Conservation (phyloP, 2,888 invertebrate species). For the Boloria selene region DNA sequence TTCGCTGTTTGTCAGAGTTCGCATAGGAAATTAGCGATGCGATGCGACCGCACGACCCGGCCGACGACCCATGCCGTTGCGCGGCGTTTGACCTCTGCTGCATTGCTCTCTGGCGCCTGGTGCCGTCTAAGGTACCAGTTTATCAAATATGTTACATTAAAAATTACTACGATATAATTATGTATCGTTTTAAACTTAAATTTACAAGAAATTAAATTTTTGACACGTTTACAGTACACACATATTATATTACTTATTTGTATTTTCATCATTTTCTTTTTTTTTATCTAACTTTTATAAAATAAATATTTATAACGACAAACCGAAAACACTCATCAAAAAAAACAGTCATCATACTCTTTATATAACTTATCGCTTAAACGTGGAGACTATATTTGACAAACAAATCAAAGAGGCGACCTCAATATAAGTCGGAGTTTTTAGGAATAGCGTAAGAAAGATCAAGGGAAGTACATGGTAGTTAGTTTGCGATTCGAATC, state of each 20-base stretch:
- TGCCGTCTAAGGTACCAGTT: slow-evolving; percentile 8
- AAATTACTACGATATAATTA: not conserved
- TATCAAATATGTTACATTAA: not conserved
- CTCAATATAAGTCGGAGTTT: slow-evolving; percentile 4
- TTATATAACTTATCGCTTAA: no score
- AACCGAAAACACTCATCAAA: no score
- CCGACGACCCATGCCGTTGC: slow-evolving; percentile 59
- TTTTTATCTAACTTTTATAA: no score
- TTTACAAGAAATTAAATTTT: no score
- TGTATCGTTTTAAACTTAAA: no score
- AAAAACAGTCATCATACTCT: no score
- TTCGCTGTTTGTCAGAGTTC: slow-evolving; percentile 61
- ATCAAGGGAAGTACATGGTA: slow-evolving; percentile 13
- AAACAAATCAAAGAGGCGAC: slow-evolving; percentile 31
- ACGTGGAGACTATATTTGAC: slow-evolving; percentile 13
- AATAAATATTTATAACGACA: no score
- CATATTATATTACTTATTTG: no score
- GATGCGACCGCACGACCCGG: slow-evolving; percentile 50
- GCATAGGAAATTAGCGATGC: slow-evolving; percentile 65
- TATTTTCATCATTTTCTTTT: no score
- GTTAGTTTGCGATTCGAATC: slow-evolving; percentile 36
- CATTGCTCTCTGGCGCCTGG: slow-evolving; percentile 25
- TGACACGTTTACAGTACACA: no score
- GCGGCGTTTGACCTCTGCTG: slow-evolving; percentile 67
- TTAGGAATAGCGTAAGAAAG: slow-evolving; percentile 26